Conservation (phyloP, 2,113 vertebrate species). For the Barbus barbus region DNA sequence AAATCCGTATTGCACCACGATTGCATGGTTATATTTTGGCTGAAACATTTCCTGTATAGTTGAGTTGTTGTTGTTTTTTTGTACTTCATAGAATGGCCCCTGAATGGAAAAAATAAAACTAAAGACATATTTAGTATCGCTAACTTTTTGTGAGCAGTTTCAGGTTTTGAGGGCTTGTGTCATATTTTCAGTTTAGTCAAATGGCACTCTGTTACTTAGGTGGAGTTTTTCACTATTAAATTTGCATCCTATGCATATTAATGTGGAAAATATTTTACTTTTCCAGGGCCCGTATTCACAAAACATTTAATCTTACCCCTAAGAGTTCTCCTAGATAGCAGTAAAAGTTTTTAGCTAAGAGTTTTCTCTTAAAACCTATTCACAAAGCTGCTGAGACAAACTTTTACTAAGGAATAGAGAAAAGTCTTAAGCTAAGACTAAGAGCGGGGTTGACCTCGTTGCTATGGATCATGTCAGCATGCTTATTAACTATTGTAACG, state of each 20-base stretch:
- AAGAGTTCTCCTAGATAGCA: no score
- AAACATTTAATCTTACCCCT: no score
- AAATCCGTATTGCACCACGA: background rate
- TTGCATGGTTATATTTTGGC: background rate
- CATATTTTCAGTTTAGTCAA: background rate
- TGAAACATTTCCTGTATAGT: background rate
- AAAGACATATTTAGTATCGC: background rate
- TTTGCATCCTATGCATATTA: background rate
- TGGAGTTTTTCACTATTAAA: background rate
- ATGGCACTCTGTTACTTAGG: background rate
- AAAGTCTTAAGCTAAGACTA: no score
- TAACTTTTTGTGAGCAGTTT: background rate
- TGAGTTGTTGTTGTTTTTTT: background rate
- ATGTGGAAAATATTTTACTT: background rate
- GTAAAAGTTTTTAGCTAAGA: no score
- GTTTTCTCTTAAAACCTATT: no score
- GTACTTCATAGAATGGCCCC: background rate
- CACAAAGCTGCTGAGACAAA: no score
- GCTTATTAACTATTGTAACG: no score
- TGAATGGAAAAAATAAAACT: background rate
- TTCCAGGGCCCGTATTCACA: no score
- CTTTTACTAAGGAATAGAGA: no score
- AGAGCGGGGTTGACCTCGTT: no score
- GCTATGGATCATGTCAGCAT: no score
- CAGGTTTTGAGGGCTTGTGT: background rate